These are phyloP conservation scores for Phenganax stokvisi DNA, from an alignment of 92 coral and sea anemone species.

Conservation along the genomic window DNA sequence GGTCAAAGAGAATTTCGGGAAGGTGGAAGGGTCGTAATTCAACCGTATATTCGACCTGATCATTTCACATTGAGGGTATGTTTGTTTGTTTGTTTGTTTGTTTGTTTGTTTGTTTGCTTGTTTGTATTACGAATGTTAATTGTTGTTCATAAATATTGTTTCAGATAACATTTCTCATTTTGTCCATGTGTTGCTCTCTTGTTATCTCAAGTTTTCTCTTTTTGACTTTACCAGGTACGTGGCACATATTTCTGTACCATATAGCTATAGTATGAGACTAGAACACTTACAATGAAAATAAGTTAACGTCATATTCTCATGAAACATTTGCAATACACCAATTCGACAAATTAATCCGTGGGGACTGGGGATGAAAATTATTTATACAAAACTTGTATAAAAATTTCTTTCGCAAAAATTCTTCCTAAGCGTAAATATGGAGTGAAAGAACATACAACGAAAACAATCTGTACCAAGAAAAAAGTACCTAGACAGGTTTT, in stretches of 20 bases:
- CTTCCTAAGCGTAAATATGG: too few species aligned
- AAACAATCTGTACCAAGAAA: too few species aligned
- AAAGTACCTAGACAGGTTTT: too few species aligned
- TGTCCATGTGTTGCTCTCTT: slow-evolving; percentile 80
- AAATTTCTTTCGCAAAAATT: too few species aligned
- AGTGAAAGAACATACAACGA: too few species aligned
- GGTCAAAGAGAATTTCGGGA: slow-evolving; percentile 46
- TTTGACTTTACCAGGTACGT: slow-evolving; percentile 83
- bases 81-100: not conserved
- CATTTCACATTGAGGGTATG: slow-evolving; percentile 69
- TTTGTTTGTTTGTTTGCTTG: not conserved
- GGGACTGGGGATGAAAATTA: too few species aligned
- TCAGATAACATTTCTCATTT: slow-evolving; percentile 71
- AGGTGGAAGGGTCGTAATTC: slow-evolving; percentile 74
- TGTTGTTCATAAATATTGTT: slow-evolving; percentile 5
- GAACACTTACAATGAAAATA: too few species aligned
- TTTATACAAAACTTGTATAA: too few species aligned
- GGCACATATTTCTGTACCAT: not conserved
- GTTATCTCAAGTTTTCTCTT: slow-evolving; percentile 88
- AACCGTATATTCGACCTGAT: slow-evolving; percentile 87
- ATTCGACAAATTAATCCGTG: too few species aligned
- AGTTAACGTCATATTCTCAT: too few species aligned
- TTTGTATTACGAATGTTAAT: not conserved
- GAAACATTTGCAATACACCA: too few species aligned
- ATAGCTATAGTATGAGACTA: not conserved